These are phyloP conservation scores for Ladona fulva DNA, from an alignment of 1,140 invertebrate species.

Conservation along the genomic window DNA sequence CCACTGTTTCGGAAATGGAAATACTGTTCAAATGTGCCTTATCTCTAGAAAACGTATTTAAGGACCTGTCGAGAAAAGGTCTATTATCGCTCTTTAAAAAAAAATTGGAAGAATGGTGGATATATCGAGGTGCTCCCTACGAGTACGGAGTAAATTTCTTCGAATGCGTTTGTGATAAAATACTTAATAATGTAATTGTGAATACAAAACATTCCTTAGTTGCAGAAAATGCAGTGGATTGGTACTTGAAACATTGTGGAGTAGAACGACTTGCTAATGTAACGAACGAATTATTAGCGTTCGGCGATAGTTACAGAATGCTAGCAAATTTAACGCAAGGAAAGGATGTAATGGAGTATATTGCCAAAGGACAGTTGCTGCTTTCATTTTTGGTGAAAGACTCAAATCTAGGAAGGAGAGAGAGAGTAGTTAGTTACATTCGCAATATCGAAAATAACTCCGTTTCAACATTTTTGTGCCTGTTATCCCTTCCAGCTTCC, in stretches of 20 bases:
- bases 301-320: not conserved
- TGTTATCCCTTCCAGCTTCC: not conserved
- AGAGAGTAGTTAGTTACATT: not conserved
- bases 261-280: not conserved
- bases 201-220: not conserved
- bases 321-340: not conserved
- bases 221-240: not conserved
- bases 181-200: conserved; percentile 17
- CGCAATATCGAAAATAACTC: not conserved
- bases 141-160: conserved; percentile 28
- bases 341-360: not conserved
- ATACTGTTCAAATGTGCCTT: conserved; percentile 38
- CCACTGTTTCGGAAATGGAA: conserved; percentile 36
- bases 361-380: not conserved
- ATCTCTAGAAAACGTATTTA: conserved; percentile 39
- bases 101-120: conserved; percentile 28
- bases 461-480: not conserved
- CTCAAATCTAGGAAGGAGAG: not conserved
- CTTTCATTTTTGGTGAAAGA: not conserved
- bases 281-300: not conserved
- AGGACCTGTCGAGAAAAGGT: conserved; percentile 30
- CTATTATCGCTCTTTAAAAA: conserved; percentile 25
- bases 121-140: conserved; percentile 26
- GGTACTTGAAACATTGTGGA: not conserved
- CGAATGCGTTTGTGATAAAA: conserved; percentile 30